Conservation (phyloP, 2,113 vertebrate species). For the Turdus rufiventris region DNA sequence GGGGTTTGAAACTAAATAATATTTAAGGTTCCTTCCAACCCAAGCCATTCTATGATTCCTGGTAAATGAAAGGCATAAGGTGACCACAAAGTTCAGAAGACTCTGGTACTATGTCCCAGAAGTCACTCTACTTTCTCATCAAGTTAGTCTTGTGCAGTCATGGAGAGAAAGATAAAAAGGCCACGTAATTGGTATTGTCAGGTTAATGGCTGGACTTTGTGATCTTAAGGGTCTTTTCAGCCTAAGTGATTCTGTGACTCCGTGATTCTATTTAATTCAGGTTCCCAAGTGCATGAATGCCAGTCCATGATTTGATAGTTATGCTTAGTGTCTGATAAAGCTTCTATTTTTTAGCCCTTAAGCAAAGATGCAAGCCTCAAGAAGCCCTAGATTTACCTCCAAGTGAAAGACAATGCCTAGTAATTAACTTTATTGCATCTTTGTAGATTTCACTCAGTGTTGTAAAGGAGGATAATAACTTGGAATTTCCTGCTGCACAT, state of each 20-base stretch:
- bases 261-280: not conserved
- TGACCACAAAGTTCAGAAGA: not conserved
- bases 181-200: not conserved
- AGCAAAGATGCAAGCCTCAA: not conserved
- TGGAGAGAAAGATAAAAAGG: not conserved
- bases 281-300: not conserved
- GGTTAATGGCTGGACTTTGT: not conserved
- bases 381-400: not conserved
- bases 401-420: constrained; percentile 11
- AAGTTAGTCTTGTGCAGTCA: not conserved
- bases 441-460: not conserved
- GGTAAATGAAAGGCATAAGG: not conserved
- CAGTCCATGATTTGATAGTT: not conserved
- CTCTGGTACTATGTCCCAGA: not conserved
- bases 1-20: not conserved
- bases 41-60: not conserved
- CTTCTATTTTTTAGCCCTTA: not conserved
- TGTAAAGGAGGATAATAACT: not conserved
- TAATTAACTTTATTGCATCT: constrained; percentile 18
- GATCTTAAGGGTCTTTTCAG: not conserved
- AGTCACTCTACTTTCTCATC: not conserved
- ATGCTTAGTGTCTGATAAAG: not conserved
- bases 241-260: not conserved
- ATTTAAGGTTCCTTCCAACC: not conserved
- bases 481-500: not conserved